phyloP scores from a whole-genome alignment of 2,888 invertebrate genomes.

The Noctua pronuba region DNA sequence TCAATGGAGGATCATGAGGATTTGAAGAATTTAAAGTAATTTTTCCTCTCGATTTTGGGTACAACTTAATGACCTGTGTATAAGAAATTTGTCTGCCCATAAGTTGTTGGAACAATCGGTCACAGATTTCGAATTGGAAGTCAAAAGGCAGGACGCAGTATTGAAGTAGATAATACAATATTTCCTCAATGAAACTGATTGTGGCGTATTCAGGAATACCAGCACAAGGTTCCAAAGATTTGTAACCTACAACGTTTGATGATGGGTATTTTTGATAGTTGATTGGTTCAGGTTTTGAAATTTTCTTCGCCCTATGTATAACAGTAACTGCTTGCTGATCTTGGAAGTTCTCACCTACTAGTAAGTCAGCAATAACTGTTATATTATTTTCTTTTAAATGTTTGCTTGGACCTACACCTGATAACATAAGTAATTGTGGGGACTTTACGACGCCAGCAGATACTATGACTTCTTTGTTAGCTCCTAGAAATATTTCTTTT shows the following conservation, averaged over 20 bases:
- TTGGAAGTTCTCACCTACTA: conserved; percentile 78
- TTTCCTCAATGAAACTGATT: conserved; percentile 6
- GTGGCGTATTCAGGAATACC: conserved; percentile 28
- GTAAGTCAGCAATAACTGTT: conserved; percentile 72
- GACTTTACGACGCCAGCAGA: conserved; percentile 82
- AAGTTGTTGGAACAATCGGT: background rate
- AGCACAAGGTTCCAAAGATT: conserved; percentile 26
- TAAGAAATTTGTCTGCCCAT: conserved; percentile 12
- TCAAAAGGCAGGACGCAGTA: conserved; percentile 12
- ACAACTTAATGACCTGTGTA: conserved; percentile 53
- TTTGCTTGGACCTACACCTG: conserved; percentile 81
- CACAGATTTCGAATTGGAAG: conserved; percentile 12
- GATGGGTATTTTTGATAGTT: conserved; percentile 15
- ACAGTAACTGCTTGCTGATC: conserved; percentile 20
- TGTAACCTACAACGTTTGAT: conserved; percentile 7
- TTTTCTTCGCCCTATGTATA: conserved; percentile 10
- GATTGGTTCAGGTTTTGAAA: background rate
- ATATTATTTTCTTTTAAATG: conserved; percentile 74
- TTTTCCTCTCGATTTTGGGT: conserved; percentile 69
- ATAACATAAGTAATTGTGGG: conserved; percentile 82
- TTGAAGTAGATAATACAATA: background rate
- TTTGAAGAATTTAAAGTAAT: conserved; percentile 65
- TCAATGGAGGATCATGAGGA: conserved; percentile 65
- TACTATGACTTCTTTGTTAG: conserved; percentile 79
- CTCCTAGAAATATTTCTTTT: conserved; percentile 36